Conservation (phyloP, 1,140 invertebrate genomes). For the Zophobas morio region DNA sequence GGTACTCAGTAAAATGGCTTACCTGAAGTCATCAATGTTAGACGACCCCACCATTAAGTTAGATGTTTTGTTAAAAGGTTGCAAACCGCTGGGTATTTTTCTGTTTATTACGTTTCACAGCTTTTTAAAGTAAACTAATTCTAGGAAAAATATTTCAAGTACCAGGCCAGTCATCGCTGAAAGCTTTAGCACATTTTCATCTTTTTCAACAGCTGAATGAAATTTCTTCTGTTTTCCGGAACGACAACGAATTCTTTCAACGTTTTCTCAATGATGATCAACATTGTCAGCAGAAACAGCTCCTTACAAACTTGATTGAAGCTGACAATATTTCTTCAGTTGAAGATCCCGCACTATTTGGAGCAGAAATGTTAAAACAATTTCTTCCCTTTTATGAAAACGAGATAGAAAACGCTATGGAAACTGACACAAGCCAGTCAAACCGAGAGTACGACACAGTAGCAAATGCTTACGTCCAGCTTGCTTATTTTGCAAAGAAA, state of each 20-base stretch:
- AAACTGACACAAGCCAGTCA: conserved; percentile 23
- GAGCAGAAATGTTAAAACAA: conserved; percentile 1
- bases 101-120: not conserved
- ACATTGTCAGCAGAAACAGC: not conserved
- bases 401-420: conserved; percentile 1
- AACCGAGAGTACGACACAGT: conserved; percentile 9
- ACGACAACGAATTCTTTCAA: too few relatives aligned
- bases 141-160: conserved; percentile 5
- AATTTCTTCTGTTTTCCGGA: too few relatives aligned
- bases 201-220: too few relatives aligned
- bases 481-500: conserved; percentile 56
- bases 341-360: conserved; percentile 24
- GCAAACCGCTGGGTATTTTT: conserved; percentile 30
- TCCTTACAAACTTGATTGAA: not conserved
- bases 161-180: too few relatives aligned
- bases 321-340: not conserved
- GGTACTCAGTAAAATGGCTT: conserved; percentile 27
- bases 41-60: conserved; percentile 19
- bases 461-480: conserved; percentile 55
- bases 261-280: not conserved
- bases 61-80: conserved; percentile 33
- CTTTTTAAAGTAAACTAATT: conserved; percentile 9
- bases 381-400: not conserved
- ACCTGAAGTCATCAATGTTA: conserved; percentile 35
- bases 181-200: too few relatives aligned